phyloP scores from a whole-genome alignment of 2,888 invertebrate genomes.

The Elysia crispata region DNA sequence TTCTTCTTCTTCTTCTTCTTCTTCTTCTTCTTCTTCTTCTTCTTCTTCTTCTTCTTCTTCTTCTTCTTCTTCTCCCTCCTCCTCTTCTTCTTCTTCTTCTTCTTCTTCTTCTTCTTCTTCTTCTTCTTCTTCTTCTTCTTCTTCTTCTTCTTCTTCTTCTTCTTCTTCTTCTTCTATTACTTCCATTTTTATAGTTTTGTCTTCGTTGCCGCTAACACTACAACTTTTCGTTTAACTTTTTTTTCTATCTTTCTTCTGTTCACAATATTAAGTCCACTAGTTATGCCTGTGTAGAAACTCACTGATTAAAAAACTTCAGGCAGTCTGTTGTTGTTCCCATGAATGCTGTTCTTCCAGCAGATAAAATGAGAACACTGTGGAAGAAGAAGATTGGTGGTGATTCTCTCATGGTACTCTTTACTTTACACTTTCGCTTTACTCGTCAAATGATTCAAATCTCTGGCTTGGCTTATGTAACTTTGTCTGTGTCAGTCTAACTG shows the following conservation, averaged over 20 bases:
- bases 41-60: constrained; percentile 4
- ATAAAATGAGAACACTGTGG: constrained; percentile 83
- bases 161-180: not conserved
- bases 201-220: no score
- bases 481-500: no score
- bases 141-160: not conserved
- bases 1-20: constrained; percentile 30
- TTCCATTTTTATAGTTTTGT: no score
- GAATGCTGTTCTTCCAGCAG: constrained; percentile 91
- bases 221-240: no score
- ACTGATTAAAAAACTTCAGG: no score
- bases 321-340: constrained; percentile 89
- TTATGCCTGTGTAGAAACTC: no score
- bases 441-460: no score
- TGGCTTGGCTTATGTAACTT: no score
- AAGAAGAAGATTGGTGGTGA: not conserved
- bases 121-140: constrained; percentile 25
- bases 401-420: no score
- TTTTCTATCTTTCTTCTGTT: not conserved
- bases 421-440: no score
- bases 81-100: not conserved
- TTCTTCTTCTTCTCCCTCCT: not conserved
- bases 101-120: constrained; percentile 23
- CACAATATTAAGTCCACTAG: no score
- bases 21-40: not conserved